These are phyloP conservation scores for Steromphala cineraria DNA, from an alignment of 2,888 invertebrate genomes.

Conservation along the genomic window DNA sequence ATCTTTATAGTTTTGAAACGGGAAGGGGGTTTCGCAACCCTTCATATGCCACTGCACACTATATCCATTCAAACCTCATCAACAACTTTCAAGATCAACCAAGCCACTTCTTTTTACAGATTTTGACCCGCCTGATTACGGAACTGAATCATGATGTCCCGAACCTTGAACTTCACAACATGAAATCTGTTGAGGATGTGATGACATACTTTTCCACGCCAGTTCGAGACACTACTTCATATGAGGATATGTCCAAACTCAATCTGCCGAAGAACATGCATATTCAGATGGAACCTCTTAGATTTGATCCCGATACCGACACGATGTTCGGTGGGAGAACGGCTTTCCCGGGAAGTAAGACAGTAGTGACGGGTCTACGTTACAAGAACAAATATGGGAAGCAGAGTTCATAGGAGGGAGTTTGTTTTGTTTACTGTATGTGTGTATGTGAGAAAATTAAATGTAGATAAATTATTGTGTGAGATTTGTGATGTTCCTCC, in stretches of 20 bases:
- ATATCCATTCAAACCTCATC: not conserved
- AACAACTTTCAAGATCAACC: not conserved
- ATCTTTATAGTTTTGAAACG: no score
- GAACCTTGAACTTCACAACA: constrained; percentile 86
- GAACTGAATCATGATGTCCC: constrained; percentile 87
- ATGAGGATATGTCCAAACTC: constrained; percentile 64
- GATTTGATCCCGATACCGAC: constrained; percentile 89
- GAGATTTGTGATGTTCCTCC: no score
- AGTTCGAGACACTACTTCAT: constrained; percentile 56
- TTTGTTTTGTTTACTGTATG: no score
- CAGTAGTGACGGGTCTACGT: constrained; percentile 88
- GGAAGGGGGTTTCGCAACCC: no score
- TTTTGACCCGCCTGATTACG: constrained; percentile 83
- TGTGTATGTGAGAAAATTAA: no score
- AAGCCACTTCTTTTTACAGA: constrained; percentile 59
- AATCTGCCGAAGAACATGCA: constrained; percentile 92
- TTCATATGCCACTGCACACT: no score
- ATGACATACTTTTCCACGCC: constrained; percentile 63
- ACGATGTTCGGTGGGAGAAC: constrained; percentile 84
- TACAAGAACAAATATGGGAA: constrained; percentile 84
- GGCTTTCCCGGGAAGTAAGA: constrained; percentile 90
- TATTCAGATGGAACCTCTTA: constrained; percentile 85
- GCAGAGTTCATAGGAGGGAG: not conserved
- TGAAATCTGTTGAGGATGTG: constrained; percentile 81
- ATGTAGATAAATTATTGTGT: no score